Conservation (phyloP, 2,797 vertebrate species). For the Myioborus miniatus region DNA sequence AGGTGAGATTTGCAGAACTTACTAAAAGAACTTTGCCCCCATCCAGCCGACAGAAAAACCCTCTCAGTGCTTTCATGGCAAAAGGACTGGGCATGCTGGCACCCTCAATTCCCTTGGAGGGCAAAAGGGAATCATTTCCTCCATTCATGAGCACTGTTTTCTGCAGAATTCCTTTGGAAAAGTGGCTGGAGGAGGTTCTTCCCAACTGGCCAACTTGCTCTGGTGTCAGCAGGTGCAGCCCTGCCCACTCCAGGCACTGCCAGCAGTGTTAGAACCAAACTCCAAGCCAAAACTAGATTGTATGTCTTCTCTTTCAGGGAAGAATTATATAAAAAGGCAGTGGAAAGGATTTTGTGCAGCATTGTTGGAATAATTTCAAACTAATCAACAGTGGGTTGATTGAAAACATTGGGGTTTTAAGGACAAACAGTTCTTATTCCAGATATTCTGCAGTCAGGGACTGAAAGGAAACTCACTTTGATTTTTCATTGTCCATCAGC, state of each 20-base stretch:
- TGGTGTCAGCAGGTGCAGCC: not conserved
- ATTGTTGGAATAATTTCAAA: not conserved
- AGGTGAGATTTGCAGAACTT: not conserved
- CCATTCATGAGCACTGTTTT: not conserved
- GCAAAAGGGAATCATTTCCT: not conserved
- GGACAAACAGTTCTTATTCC: not conserved
- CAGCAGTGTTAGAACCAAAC: not conserved
- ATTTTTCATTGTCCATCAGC: not conserved
- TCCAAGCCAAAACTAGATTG: not conserved
- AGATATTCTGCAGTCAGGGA: not conserved
- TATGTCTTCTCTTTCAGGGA: not conserved
- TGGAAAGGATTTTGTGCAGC: not conserved
- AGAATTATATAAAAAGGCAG: not conserved
- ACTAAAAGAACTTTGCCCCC: not conserved
- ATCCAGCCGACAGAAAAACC: not conserved
- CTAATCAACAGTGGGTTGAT: not conserved
- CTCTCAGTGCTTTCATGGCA: not conserved
- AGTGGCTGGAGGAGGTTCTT: not conserved
- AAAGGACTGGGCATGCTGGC: not conserved
- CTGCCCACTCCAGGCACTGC: not conserved
- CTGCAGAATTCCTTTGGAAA: not conserved
- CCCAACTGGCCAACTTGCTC: not conserved
- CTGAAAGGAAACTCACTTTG: not conserved
- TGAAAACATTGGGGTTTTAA: not conserved
- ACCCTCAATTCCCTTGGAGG: not conserved